Evolutionary conservation across 2,113 vertebrate species (phyloP), one percentile per base, ranked within the genome.

Genomic region (Rhea americana): DNA sequence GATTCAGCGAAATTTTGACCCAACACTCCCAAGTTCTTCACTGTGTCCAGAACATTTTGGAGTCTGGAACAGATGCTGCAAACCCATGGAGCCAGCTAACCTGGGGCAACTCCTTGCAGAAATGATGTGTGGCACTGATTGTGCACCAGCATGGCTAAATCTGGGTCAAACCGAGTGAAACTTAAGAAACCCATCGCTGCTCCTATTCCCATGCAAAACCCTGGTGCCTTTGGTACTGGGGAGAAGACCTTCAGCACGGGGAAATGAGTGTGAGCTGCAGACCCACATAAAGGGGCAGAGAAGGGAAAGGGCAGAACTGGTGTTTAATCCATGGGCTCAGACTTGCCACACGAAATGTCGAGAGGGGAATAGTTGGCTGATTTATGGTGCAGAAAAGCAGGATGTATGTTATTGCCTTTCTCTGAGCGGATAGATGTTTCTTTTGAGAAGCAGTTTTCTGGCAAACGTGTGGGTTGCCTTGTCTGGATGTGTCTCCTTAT

Each of bases 341-440:
- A 18, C 50, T 72, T 17, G 25, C n/a, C 35, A 25, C 5, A 13
- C 45, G 13, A 8, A 19, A 24, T 6, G 9, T 20, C 11, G 17
- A 47, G 11, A 26, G n/a, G n/a, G 65, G 48, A 18, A 11, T 11
- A 0, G 21, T 4, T 18, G 80, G 28, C 0, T 47, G 56, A 5
- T 39, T 19, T 5, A 1, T 2, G 0, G 32, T 55, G 32, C 2
- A 0, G 32, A 12, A 58, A 11, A 53, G 59, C 1, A 1, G 41
- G 62, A 6, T 5, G 37, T 0, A 22, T 47, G 81, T 8, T 28
- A 1, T 2, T 39, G 30, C 24, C 51, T 1, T 1, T 19, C 56
- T 37, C 74, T 7, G 2, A 11, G 0, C 3, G 41, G 63, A 10
- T 5, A 50, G 53, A 45, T 79, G 53, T 13, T 55, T 12, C 13